phyloP scores from a whole-genome alignment of 2,888 invertebrate species.

The Oscheius sp. region DNA sequence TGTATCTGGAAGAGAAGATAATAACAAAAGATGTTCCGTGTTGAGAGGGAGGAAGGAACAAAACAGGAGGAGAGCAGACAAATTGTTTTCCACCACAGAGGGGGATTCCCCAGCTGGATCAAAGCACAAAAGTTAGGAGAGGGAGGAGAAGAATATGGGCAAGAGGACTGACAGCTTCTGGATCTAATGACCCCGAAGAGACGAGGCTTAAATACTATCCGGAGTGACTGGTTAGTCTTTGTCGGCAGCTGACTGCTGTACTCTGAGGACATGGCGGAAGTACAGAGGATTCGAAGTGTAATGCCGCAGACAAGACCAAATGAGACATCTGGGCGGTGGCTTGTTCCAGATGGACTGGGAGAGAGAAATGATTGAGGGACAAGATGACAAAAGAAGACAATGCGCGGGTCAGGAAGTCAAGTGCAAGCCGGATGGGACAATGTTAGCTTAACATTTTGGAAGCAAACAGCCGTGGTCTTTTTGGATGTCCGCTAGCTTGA shows the following conservation, averaged over 20 bases:
- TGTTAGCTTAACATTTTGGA: not conserved
- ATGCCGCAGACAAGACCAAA: no score
- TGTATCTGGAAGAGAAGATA: not conserved
- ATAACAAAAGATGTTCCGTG: not conserved
- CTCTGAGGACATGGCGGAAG: conserved; percentile 5
- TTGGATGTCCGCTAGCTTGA: no score
- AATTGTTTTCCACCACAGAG: not conserved
- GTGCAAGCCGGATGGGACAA: not conserved
- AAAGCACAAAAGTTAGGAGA: not conserved
- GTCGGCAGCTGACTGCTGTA: conserved; percentile 19
- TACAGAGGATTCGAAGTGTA: not conserved
- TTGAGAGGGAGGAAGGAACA: not conserved
- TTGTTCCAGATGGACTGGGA: not conserved
- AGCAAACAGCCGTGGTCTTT: no score
- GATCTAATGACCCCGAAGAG: no score
- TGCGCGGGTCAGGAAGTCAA: not conserved
- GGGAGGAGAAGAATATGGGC: not conserved
- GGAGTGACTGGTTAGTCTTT: not conserved
- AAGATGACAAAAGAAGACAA: not conserved
- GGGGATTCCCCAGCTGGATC: not conserved
- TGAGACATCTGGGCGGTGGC: conserved; percentile 2
- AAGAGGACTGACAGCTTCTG: no score
- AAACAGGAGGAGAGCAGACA: not conserved
- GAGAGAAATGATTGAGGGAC: not conserved
- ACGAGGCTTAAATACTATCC: not conserved